Base-by-base conservation (phyloP, 2,113 vertebrate genomes). In the Bubo bubo region DNA sequence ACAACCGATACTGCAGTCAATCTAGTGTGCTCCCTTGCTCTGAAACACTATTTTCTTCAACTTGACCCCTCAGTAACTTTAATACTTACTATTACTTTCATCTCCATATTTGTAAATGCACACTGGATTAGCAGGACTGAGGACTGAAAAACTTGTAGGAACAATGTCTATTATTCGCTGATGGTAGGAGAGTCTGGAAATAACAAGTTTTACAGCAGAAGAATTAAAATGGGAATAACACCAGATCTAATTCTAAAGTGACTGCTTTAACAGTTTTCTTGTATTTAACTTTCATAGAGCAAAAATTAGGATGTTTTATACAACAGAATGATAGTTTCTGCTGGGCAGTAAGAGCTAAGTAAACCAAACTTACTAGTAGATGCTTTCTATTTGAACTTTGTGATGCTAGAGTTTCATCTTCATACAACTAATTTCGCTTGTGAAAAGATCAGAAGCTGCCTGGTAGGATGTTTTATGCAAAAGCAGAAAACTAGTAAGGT, bases 121-220 rank as follows among this genome's bases (percentile, higher is more conserved):
- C 55, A 98, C 93, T 59, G 99, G 99, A 50, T 99, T 99, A 75
- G 99, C 98, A 56, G 99, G 99, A 96, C 99, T 99, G 47, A 99
- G 98, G 18, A 98, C 98, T 30, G 99, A 98, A 98, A 99, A 99
- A 71, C 98, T 98, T 59, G 99, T 96, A 79, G 99, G 99, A 96
- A 99, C 99, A 74, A 99, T 98, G 97, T 99, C 99, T 97, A 99
- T 98, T 86, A 99, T 99, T 79, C 99, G 98, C 96, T 99, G 99
- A 96, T 99, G 99, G 93, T 99, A 99, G 15, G 99, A 99, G 82
- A 99, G 98, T 95, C 99, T 99, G 96, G 2, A 91, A 98, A 50
- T 83, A 77, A 92, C 85, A 86, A 87, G n/a, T 92, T 87, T 50
- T 62, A 72, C 23, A 74, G 62, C 26, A 84, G 50, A 3, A 81